Percentiles rank a stretch among this genome's conserved stretches.
phyloP scores from a whole-genome alignment of 2,113 vertebrate genomes.

The Uria aalge region DNA sequence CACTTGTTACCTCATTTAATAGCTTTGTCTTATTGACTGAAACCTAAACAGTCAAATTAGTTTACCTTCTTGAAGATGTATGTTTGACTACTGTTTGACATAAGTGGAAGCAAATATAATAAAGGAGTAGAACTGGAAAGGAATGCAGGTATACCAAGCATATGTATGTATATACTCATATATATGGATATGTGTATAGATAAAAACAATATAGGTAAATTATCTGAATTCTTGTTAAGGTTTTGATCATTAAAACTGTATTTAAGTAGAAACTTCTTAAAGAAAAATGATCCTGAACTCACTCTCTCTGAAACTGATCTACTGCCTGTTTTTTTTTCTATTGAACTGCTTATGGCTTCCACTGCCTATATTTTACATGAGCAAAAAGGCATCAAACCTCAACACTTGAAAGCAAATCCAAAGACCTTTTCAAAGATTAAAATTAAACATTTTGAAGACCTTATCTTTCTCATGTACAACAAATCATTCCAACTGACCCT shows the following conservation, averaged over 20 bases:
- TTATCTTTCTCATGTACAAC: not conserved
- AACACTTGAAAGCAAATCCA: not conserved
- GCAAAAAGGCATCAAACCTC: not conserved
- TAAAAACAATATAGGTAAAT: not conserved
- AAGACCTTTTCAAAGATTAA: not conserved
- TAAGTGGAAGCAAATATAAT: not conserved
- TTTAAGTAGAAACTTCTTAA: not conserved
- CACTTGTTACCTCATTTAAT: slow-evolving; percentile 21
- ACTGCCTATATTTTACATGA: not conserved
- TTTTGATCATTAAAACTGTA: not conserved
- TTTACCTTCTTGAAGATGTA: not conserved
- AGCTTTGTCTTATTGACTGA: not conserved
- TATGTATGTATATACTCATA: not conserved
- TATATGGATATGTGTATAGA: not conserved
- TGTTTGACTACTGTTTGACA: not conserved
- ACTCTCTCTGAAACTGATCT: not conserved
- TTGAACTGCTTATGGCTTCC: not conserved
- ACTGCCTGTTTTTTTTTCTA: not conserved
- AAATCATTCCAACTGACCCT: not conserved
- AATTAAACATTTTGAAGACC: not conserved
- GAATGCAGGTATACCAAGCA: not conserved
- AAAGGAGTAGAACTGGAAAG: not conserved
- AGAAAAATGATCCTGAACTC: not conserved
- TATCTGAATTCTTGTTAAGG: not conserved
- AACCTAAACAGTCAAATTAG: not conserved